Conservation (phyloP, 1,140 invertebrate species). For the Heliconius nattereri region DNA sequence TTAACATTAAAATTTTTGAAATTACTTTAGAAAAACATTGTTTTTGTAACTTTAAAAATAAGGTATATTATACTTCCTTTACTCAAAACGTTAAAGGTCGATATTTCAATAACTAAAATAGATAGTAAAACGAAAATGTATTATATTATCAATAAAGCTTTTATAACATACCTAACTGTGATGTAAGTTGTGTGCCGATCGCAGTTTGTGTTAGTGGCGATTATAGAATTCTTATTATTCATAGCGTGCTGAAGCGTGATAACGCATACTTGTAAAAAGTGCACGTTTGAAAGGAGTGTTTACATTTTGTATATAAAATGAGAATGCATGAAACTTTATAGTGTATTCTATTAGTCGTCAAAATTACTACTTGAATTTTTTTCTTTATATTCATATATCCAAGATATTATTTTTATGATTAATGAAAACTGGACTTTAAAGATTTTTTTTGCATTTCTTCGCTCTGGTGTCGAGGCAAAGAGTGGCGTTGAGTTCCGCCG, state of each 20-base stretch:
- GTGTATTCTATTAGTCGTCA: not conserved
- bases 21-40: too few species aligned
- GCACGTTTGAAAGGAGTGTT: constrained; percentile 16
- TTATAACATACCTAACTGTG: constrained; percentile 1
- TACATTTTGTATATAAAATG: not conserved
- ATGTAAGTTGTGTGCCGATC: not conserved
- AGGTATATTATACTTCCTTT: too few species aligned
- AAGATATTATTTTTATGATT: not conserved
- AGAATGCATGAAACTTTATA: not conserved
- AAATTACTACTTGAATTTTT: not conserved
- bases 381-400: not conserved
- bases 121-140: not conserved
- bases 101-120: not conserved
- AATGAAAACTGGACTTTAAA: too few species aligned
- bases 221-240: constrained; percentile 24
- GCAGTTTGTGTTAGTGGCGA: not conserved
- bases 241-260: constrained; percentile 27
- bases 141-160: not conserved
- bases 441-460: too few species aligned
- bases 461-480: too few species aligned
- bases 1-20: too few species aligned
- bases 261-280: constrained; percentile 23
- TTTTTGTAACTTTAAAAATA: too few species aligned
- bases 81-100: too few species aligned
- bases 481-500: too few species aligned